phyloP scores from a whole-genome alignment of 2,888 invertebrate species.

The Machimus atricapillus region DNA sequence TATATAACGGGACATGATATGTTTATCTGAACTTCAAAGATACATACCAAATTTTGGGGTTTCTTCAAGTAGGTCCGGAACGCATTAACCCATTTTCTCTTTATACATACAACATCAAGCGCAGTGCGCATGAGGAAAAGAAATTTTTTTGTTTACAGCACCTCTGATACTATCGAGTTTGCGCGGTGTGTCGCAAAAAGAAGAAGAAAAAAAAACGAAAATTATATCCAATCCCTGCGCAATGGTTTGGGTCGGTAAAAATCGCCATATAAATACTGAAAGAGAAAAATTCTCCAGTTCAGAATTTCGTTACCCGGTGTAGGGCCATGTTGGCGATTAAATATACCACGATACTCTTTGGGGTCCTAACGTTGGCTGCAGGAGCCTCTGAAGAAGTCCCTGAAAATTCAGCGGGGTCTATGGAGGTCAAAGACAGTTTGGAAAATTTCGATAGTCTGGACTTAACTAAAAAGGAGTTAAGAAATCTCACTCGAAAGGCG shows the following conservation, averaged over 20 bases:
- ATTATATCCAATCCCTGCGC: not conserved
- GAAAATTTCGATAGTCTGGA: not conserved
- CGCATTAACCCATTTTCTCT: not conserved
- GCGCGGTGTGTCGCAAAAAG: not conserved
- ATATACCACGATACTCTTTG: not conserved
- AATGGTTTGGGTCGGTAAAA: not conserved
- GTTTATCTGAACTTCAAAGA: not conserved
- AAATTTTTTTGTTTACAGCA: not conserved
- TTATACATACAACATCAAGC: not conserved
- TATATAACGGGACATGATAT: not conserved
- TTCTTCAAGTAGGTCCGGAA: not conserved
- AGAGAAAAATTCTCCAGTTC: constrained; percentile 7
- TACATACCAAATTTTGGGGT: not conserved
- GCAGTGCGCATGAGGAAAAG: not conserved
- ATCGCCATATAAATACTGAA: constrained; percentile 4
- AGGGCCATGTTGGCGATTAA: not conserved
- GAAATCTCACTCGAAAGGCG: not conserved
- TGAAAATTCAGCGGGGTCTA: not conserved
- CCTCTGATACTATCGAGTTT: not conserved
- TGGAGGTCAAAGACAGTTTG: not conserved
- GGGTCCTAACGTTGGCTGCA: not conserved
- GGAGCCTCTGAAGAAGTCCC: not conserved
- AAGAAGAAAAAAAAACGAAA: constrained; percentile 3
- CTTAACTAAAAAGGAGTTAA: not conserved
- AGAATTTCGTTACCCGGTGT: constrained; percentile 6